Percentiles rank a stretch among this genome's conserved stretches.
Conservation (phyloP, 2,888 invertebrate species). For the Caenorhabditis becei region DNA sequence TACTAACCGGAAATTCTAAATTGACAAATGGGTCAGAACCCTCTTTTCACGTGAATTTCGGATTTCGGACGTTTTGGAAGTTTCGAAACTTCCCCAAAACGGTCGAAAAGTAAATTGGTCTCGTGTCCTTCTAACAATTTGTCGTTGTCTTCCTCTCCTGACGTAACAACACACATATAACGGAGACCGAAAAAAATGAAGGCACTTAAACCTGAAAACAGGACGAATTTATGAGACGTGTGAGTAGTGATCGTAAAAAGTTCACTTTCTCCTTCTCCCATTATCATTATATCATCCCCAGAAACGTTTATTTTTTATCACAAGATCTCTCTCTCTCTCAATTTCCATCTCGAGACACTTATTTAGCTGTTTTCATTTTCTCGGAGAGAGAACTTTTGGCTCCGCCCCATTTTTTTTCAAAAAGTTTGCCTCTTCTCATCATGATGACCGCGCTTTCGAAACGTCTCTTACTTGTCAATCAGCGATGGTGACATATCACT, state of each 20-base stretch:
- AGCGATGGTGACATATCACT: slow-evolving; percentile 18
- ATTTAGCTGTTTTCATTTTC: slow-evolving; percentile 28
- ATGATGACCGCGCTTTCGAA: slow-evolving; percentile 11
- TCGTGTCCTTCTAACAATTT: no score
- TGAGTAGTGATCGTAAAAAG: slow-evolving; percentile 53
- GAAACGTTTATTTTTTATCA: slow-evolving; percentile 34
- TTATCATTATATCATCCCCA: slow-evolving; percentile 42
- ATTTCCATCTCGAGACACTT: slow-evolving; percentile 8
- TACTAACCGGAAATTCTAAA: no score
- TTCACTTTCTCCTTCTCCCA: slow-evolving; percentile 42
- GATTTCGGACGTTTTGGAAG: no score
- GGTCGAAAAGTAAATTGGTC: no score
- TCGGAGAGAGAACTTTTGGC: slow-evolving; percentile 19
- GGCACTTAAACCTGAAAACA: slow-evolving; percentile 48
- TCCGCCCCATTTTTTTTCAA: slow-evolving; percentile 20
- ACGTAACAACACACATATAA: slow-evolving; percentile 6
- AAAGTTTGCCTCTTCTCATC: neutral
- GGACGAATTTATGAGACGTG: slow-evolving; percentile 43
- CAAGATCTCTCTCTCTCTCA: slow-evolving; percentile 20
- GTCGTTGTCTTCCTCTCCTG: slow-evolving; percentile 7
- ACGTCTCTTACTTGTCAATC: slow-evolving; percentile 44
- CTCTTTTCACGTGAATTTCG: no score
- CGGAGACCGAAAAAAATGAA: slow-evolving; percentile 7
- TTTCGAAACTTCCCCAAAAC: no score
- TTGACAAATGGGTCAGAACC: no score